Evolutionary conservation across 2,888 invertebrate genomes (phyloP).

Genomic region (Drosophila demipolita): DNA sequence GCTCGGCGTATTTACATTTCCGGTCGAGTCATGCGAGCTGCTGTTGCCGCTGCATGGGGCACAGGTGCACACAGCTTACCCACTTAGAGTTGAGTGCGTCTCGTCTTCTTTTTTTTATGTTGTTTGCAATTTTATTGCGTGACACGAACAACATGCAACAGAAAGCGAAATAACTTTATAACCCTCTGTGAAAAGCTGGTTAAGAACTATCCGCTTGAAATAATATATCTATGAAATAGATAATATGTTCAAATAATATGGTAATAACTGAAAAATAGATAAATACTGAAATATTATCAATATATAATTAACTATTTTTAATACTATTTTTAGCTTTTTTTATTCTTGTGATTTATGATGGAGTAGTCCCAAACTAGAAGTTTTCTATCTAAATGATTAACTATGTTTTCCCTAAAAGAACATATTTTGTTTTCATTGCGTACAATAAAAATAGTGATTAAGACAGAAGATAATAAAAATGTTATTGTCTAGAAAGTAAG

Average conservation of each 20-base stretch:
- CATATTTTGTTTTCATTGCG: too few species aligned
- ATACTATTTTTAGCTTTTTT: too few species aligned
- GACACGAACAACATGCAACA: slow-evolving; percentile 17
- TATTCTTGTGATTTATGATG: too few species aligned
- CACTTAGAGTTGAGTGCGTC: slow-evolving; percentile 12
- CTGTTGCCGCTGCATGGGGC: slow-evolving; percentile 11
- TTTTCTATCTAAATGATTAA: too few species aligned
- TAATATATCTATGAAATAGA: background rate
- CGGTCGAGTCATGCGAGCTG: slow-evolving; percentile 56
- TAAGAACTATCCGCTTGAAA: background rate
- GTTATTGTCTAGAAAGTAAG: background rate
- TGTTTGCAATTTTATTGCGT: slow-evolving; percentile 8
- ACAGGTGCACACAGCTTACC: slow-evolving; percentile 37
- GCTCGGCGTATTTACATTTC: slow-evolving; percentile 56
- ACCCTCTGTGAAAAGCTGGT: background rate
- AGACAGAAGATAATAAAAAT: background rate
- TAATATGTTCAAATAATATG: background rate
- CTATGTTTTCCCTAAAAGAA: too few species aligned
- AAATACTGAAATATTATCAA: too few species aligned
- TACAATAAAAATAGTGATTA: too few species aligned
- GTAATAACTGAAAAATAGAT: background rate
- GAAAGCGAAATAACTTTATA: background rate
- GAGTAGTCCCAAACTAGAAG: too few species aligned
- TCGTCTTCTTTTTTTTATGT: background rate
- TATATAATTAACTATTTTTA: too few species aligned